phyloP scores from a whole-genome alignment of 2,113 vertebrate genomes.

The Ciconia stormi region DNA sequence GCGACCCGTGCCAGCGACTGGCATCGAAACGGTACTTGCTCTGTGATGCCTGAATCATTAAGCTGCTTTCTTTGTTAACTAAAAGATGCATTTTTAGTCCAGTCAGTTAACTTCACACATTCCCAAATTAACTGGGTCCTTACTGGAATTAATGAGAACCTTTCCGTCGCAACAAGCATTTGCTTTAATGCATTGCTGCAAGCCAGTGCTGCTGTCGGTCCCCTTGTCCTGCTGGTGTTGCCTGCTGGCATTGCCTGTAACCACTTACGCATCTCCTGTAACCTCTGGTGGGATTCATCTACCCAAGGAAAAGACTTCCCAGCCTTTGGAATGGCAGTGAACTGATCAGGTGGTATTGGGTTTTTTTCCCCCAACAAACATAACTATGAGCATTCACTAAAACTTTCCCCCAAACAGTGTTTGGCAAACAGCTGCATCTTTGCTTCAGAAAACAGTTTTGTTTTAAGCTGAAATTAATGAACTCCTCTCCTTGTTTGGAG shows the following conservation, averaged over 20 bases:
- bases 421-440: not conserved
- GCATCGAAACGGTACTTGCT: not conserved
- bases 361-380: not conserved
- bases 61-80: not conserved
- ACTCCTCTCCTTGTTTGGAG: not conserved
- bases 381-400: rapidly evolving
- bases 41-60: rapidly evolving
- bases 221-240: not conserved
- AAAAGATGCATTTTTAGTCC: not conserved
- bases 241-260: rapidly evolving
- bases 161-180: rapidly evolving
- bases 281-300: not conserved
- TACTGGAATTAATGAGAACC: not conserved
- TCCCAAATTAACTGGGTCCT: not conserved
- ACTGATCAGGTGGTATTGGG: not conserved
- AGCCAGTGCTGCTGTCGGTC: rapidly evolving
- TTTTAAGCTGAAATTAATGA: not conserved
- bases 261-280: rapidly evolving
- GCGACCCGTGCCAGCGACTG: rapidly evolving
- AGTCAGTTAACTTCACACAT: rapidly evolving
- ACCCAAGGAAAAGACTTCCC: not conserved
- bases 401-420: rapidly evolving
- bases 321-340: not conserved
- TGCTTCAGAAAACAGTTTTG: not conserved
- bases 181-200: rapidly evolving